phyloP scores from a whole-genome alignment of 2,113 vertebrate species.

The Strix aluco region DNA sequence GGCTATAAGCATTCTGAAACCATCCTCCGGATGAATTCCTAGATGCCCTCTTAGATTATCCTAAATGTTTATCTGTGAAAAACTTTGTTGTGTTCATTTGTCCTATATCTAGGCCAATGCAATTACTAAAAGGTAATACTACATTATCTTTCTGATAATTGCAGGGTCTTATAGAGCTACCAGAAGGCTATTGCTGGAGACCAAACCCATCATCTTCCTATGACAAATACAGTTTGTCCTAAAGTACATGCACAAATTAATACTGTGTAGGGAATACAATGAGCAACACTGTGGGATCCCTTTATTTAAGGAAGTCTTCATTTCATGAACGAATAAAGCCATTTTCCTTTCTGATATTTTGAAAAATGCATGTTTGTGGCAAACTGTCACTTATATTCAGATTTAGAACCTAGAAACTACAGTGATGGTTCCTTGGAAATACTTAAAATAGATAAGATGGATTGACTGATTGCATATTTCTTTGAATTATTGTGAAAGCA shows the following conservation, averaged over 20 bases:
- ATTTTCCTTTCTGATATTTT: background rate
- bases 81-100: background rate
- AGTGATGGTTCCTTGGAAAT: conserved; percentile 11
- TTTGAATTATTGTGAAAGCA: conserved; percentile 63
- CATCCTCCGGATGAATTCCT: background rate
- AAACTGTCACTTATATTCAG: conserved; percentile 18
- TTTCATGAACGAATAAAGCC: background rate
- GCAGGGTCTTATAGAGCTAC: background rate
- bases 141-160: background rate
- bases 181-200: background rate
- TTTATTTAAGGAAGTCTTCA: background rate
- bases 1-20: background rate
- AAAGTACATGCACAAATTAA: background rate
- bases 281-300: background rate
- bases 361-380: conserved; percentile 28
- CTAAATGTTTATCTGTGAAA: background rate
- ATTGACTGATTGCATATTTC: conserved; percentile 56
- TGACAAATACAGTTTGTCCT: background rate
- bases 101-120: background rate
- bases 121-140: background rate
- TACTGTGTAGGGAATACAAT: background rate
- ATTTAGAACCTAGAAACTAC: conserved; percentile 12
- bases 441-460: conserved; percentile 52
- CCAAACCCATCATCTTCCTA: background rate
- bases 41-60: background rate